These are phyloP conservation scores for Xylota segnis DNA, from an alignment of 2,888 invertebrate species.

Conservation along the genomic window DNA sequence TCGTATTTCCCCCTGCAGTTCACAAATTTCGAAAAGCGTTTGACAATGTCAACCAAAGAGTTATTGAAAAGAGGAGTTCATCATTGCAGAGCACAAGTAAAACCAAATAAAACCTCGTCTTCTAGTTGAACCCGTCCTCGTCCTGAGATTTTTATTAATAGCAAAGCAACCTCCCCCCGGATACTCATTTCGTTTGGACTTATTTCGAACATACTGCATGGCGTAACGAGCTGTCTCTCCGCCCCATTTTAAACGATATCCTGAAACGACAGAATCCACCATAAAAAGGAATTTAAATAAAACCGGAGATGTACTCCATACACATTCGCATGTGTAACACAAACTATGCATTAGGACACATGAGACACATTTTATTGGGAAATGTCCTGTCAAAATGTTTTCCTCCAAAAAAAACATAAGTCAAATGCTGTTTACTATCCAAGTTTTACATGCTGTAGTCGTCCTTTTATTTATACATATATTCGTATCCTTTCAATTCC, in stretches of 20 bases:
- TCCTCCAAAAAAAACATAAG: slow-evolving; percentile 13
- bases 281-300: slow-evolving; percentile 21
- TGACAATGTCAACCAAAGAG: too few species aligned
- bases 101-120: too few species aligned
- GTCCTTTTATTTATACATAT: neutral
- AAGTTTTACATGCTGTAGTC: neutral
- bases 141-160: too few species aligned
- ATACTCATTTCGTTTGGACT: neutral
- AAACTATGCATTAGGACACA: slow-evolving; percentile 6
- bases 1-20: too few species aligned
- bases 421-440: slow-evolving; percentile 7
- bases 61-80: too few species aligned
- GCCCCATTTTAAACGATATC: neutral
- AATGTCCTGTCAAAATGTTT: slow-evolving; percentile 29
- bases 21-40: too few species aligned
- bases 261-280: neutral
- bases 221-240: neutral
- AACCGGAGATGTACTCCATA: slow-evolving; percentile 5
- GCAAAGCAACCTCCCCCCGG: neutral
- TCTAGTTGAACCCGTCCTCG: too few species aligned
- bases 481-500: neutral
- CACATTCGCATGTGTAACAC: neutral
- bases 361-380: neutral
- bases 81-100: too few species aligned
- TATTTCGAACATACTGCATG: neutral